Evolutionary conservation across 2,888 invertebrate genomes (phyloP).

Genomic region (Tolmerus cingulatus): DNA sequence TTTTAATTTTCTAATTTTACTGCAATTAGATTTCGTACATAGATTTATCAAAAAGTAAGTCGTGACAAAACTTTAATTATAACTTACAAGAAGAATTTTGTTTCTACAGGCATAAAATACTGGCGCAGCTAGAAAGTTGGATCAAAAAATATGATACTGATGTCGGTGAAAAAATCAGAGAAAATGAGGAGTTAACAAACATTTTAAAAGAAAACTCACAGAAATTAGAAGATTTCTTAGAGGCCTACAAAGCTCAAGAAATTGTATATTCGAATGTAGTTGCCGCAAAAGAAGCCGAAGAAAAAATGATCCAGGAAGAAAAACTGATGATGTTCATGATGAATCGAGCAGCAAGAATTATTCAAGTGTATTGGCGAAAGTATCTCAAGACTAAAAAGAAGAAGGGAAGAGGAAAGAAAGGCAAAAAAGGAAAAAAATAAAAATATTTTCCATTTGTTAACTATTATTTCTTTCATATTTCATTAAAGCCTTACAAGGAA

Average conservation of each 20-base stretch:
- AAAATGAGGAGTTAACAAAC: constrained; percentile 52
- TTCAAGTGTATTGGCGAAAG: constrained; percentile 57
- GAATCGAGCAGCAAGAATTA: constrained; percentile 57
- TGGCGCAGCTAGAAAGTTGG: constrained; percentile 56
- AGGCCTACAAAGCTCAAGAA: constrained; percentile 53
- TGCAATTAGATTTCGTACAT: too few species aligned
- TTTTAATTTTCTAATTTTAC: too few species aligned
- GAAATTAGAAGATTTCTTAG: constrained; percentile 54
- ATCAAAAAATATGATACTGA: constrained; percentile 58
- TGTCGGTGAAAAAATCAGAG: constrained; percentile 58
- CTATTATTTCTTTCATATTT: background rate
- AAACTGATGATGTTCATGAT: constrained; percentile 56
- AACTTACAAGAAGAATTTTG: background rate
- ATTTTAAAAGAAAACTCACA: constrained; percentile 51
- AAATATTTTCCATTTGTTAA: background rate
- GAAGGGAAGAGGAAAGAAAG: constrained; percentile 7
- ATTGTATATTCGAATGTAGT: constrained; percentile 55
- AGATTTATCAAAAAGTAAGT: too few species aligned
- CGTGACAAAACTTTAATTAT: too few species aligned
- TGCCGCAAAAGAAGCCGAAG: constrained; percentile 51
- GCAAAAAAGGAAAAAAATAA: constrained; percentile 11
- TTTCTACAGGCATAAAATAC: constrained; percentile 52
- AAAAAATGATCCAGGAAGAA: constrained; percentile 54
- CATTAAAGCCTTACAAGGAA: background rate
- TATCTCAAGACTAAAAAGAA: constrained; percentile 17